These are phyloP conservation scores for Lithophane leautieri DNA, from an alignment of 2,888 invertebrate species.

Conservation along the genomic window DNA sequence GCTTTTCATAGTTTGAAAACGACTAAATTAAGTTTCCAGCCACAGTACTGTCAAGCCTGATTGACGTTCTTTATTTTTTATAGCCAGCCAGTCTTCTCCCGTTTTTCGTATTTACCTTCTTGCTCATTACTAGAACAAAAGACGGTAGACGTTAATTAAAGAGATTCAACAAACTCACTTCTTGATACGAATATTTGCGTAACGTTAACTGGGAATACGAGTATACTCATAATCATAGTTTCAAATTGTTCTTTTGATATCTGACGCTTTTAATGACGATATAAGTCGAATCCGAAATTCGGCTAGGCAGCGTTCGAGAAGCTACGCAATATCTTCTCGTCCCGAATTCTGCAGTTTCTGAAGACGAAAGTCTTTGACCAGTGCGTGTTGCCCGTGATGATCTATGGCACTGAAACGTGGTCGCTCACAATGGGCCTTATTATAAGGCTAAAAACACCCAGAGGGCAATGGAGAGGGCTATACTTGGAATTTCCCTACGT, in stretches of 20 bases:
- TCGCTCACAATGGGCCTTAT: too few relatives aligned
- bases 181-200: slow-evolving; percentile 6
- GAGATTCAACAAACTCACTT: slow-evolving; percentile 24
- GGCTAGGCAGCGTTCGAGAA: too few relatives aligned
- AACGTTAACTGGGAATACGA: background rate
- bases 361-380: too few relatives aligned
- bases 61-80: slow-evolving; percentile 47
- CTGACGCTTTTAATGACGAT: background rate
- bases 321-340: too few relatives aligned
- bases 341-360: too few relatives aligned
- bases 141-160: slow-evolving; percentile 46
- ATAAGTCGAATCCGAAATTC: background rate
- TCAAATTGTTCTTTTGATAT: background rate
- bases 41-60: slow-evolving; percentile 10
- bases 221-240: background rate
- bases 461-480: too few relatives aligned
- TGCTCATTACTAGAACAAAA: slow-evolving; percentile 57
- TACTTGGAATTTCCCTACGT: too few relatives aligned
- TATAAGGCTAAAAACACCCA: too few relatives aligned
- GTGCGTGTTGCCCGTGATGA: too few relatives aligned
- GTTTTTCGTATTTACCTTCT: slow-evolving; percentile 48
- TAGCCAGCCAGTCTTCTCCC: slow-evolving; percentile 9
- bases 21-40: slow-evolving; percentile 31
- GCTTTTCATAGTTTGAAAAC: slow-evolving; percentile 22
- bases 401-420: too few relatives aligned